Evolutionary conservation across 2,797 vertebrate genomes (phyloP), one percentile per base, ranked within the genome.

Genomic region (Pteropus rufus): DNA sequence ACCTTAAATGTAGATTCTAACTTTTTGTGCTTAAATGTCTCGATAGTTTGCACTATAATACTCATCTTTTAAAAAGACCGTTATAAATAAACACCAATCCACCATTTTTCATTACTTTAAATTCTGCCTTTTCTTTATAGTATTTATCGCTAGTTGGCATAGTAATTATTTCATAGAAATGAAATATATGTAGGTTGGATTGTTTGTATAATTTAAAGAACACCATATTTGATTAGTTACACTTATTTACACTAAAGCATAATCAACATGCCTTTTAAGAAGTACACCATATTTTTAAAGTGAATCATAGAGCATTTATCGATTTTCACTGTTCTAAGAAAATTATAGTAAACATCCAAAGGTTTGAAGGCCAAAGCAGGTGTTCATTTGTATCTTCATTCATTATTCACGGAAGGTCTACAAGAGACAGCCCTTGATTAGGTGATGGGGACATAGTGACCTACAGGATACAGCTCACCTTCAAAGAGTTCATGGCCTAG

Each of bases 201-300:
- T 83, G 89, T 80, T 83, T 89, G 69, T 49, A 34, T 60, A 93
- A 88, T 18, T 83, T 26, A 49, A 58, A 91, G 46, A 89, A 80
- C 64, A 89, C 8, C 10, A 15, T 72, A 56, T 85, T 94, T 77
- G 49, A 89, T 76, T 56, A 76, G 21, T 60, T 87, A 73, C 1
- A 72, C n/a, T 83, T 64, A 84, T 56, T 90, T 88, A 89, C 94
- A 75, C 44, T 49, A 24, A 88, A 81, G 56, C 54, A 82, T 41
- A 86, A 77, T 72, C 81, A 73, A 69, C 58, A 86, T 0, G 5
- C n/a, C 58, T 93, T 58, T 83, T 79, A 70, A 44, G 39, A 95
- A 87, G 44, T 64, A 0, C 49, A 90, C 29, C 62, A 64, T 54
- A 56, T 76, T 64, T 65, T 93, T 84, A 62, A 87, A 92, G 19